phyloP scores from a whole-genome alignment of 2,797 vertebrate genomes.

The Gymnoscopelus microlampas region DNA sequence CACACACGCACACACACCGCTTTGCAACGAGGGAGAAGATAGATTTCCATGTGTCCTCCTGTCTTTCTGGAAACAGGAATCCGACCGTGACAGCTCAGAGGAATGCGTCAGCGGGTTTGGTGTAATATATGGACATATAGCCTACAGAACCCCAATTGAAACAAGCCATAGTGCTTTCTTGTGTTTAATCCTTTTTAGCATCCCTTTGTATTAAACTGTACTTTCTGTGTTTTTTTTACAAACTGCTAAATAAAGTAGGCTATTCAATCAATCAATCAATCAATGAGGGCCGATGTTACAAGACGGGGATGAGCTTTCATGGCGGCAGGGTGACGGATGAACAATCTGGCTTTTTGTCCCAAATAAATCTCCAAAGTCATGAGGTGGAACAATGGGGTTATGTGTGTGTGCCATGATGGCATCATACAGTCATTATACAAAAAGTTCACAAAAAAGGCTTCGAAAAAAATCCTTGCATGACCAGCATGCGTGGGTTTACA shows the following conservation, averaged over 20 bases:
- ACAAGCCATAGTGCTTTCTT: too few species aligned
- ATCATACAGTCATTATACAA: conserved; percentile 75
- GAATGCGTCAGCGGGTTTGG: conserved; percentile 82
- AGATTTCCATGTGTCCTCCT: conserved; percentile 77
- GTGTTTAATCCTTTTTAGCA: too few species aligned
- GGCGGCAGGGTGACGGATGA: conserved; percentile 66
- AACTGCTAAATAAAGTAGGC: too few species aligned
- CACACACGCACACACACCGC: too few species aligned
- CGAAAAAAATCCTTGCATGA: conserved; percentile 86
- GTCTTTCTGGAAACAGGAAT: conserved; percentile 74
- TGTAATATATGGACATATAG: conserved; percentile 38
- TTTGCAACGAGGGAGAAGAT: conserved; percentile 34
- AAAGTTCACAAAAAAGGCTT: conserved; percentile 72
- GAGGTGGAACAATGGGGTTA: conserved; percentile 84
- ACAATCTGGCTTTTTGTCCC: conserved; percentile 80
- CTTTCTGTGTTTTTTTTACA: too few species aligned
- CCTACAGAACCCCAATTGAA: too few species aligned
- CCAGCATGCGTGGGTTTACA: conserved; percentile 92
- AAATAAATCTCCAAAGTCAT: conserved; percentile 87
- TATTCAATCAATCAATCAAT: too few species aligned
- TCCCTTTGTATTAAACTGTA: too few species aligned
- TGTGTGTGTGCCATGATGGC: conserved; percentile 79
- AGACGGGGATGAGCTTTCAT: conserved; percentile 79
- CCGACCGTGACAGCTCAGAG: conserved; percentile 80
- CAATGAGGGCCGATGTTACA: neutral